Evolutionary conservation across 2,888 invertebrate species (phyloP), one percentile per base, ranked within the genome.

Genomic region (Stenodera caucasica): DNA sequence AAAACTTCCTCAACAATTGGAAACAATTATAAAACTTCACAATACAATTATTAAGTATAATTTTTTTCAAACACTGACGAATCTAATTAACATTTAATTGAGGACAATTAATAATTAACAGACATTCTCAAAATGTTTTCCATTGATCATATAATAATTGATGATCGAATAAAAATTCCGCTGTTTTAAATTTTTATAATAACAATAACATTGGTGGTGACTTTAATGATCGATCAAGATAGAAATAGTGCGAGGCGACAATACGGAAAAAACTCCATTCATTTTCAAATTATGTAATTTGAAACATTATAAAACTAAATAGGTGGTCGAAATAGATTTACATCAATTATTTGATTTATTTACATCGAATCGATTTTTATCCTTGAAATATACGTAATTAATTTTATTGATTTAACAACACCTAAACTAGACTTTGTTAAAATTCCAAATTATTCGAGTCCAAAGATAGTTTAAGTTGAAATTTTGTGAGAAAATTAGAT

Each of bases 291-390:
- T 45, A 45, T 23, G 45, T 23, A 45, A 45, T 23, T 26, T 26
- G 5, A 26, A 26, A 26, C 4, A 23, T 7, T 18, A 40, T 15
- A 40, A 18, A 1, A 40, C 6, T 37, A 30, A 8, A 30, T 30
- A 30, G 30, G 30, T 30, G 30, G 4, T 30, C 9, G 1, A 30
- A 30, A 30, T 30, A 30, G 30, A 30, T 30, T 30, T 30, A 30
- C 26, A 26, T 26, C 26, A 6, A 26, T 26, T 26, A 26, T 26
- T 26, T n/a, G n/a, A n/a, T n/a, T 45, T 2, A 45, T 45, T 45
- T 45, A 45, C 45, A 45, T 45, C 45, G 45, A 45, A 45, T 45
- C 23, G 45, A 45, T 23, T 45, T 45, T 21, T 45, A 21, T 23
- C 45, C 45, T 45, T 45, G 45, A 45, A 45, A 11, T 12, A 45